Evolutionary conservation across 2,888 invertebrate species (phyloP), one percentile per base, ranked within the genome.

Genomic region (Yponomeuta cagnagella): DNA sequence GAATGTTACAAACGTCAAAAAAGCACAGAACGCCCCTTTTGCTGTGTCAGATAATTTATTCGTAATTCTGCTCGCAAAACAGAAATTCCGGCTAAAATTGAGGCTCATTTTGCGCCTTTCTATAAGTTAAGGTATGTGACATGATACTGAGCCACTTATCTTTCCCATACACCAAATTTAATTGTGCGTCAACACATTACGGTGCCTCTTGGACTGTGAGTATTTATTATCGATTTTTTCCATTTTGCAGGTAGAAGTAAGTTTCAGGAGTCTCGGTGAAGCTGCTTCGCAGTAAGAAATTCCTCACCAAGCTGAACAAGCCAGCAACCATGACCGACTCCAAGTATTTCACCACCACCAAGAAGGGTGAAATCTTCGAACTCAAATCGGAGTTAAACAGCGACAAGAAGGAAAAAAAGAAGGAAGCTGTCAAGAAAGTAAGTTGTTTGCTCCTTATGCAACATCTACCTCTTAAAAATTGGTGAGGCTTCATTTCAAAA

Each of bases 351-450:
- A 99, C 99, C 10, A 99, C 99, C 74, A 99, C 99, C 74, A 99
- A 99, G 89, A 99, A 99, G 90, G 99, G 99, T 78, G 99, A 99
- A 93, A 99, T 99, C 83, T 99, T 99, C 92, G 99, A 99, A 92
- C 93, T 99, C 71, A 99, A 99, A 88, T 98, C 98, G 8, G 99
- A 99, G 89, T 93, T 99, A 71, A 99, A 99, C 88, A 99, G 98
- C 94, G 99, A 99, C 85, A 99, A 99, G 88, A 99, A 99, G 81
- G 99, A 99, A 83, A 99, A 99, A 93, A 99, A 99, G 88, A 97
- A 99, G 84, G 99, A 99, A 90, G 99, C 99, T 70, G 99, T 99
- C 0, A 99, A 99, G 88, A 99, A 99, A 94, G 99, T 98, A 88
- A 93, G 52, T 58, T 12, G 15, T 58, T 2, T 58, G 15, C 12